These are phyloP conservation scores for Eupithecia exiguata DNA, from an alignment of 2,888 invertebrate species.

Conservation along the genomic window DNA sequence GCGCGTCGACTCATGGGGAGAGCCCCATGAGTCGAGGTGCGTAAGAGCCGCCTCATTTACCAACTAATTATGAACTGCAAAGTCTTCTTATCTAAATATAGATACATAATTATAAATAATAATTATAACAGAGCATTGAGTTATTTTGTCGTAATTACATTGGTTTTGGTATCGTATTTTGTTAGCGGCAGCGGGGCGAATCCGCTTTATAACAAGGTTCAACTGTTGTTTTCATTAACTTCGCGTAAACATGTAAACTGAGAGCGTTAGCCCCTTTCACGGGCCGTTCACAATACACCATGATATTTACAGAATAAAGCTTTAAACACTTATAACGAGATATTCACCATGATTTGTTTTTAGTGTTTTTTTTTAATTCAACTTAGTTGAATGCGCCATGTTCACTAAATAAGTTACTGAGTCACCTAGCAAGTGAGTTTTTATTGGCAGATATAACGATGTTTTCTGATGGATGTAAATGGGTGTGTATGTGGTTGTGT, in stretches of 20 bases:
- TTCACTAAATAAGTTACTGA: background rate
- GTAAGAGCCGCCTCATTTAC: background rate
- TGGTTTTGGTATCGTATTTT: background rate
- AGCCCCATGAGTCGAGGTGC: background rate
- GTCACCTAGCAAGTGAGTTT: background rate
- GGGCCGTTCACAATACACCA: background rate
- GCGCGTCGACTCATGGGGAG: too few species aligned
- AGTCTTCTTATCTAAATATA: background rate
- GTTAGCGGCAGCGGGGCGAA: background rate
- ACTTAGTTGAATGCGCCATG: background rate
- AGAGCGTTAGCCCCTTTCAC: background rate
- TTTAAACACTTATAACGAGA: background rate
- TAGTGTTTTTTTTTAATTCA: background rate
- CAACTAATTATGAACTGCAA: background rate
- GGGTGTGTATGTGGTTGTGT: background rate
- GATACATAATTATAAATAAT: background rate
- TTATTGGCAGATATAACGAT: background rate
- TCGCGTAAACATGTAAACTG: background rate
- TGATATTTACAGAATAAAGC: background rate
- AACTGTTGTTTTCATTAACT: background rate
- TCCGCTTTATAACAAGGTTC: background rate
- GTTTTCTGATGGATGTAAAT: background rate
- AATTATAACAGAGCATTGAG: background rate
- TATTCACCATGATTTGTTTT: background rate
- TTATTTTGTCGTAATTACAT: background rate